Evolutionary conservation across 2,113 vertebrate genomes (phyloP), one percentile per base, ranked within the genome.

Genomic region (Gallinago jamesoni): DNA sequence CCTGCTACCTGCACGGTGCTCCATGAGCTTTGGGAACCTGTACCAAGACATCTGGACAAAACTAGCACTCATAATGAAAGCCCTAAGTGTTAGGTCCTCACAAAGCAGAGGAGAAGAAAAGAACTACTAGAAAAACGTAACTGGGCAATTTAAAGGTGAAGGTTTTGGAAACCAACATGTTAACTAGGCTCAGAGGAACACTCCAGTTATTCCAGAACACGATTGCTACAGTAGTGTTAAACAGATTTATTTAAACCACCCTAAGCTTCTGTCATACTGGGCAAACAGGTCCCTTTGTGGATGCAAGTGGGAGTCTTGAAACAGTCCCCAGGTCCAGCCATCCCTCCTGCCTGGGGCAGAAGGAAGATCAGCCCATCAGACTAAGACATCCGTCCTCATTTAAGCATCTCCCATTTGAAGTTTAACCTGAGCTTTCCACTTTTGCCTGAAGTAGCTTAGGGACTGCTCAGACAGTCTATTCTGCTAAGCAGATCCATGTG

Each of bases 31-130:
- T 60, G 37, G 18, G 33, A 74, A 21, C 5, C 14, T 8, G 9
- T 19, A 59, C 0, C 1, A 59, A 63, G 37, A 64, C 19, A 70
- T 1, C 0, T 1, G 13, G n/a, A 87, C 33, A 72, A 62, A 69
- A 89, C 45, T 13, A 0, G 3, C 16, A 60, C 35, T 64, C 60
- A 50, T 20, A 57, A 73, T 16, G 4, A 84, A 88, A 70, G 22
- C 22, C 24, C 4, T 14, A 55, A 60, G 35, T 3, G 22, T 57
- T 39, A 66, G 37, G 41, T 33, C 89, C 45, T 52, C 43, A 43
- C 28, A 12, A 66, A 19, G 57, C 30, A 62, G 24, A 60, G 30
- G 0, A 74, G 14, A 80, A 33, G 33, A 69, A 87, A 78, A 78
- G 6, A 47, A 28, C 37, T 81, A 47, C 41, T 2, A 67, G 52